Conservation (phyloP, 2,888 invertebrate genomes). For the Dioctria linearis region DNA sequence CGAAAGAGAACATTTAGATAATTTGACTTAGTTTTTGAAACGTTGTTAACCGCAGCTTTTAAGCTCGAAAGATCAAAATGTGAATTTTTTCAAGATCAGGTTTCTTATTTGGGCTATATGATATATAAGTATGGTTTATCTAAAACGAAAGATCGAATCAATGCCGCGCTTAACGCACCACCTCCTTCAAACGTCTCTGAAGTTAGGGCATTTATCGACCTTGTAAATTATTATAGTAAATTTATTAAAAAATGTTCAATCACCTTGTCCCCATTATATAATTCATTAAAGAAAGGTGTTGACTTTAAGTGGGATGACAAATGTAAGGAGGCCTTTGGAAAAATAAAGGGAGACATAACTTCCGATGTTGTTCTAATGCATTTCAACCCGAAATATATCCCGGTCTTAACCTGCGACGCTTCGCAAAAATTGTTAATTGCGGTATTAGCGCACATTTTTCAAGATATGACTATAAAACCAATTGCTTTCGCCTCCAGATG, state of each 20-base stretch:
- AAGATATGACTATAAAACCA: no score
- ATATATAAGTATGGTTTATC: slow-evolving; percentile 61
- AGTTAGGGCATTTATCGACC: slow-evolving; percentile 64
- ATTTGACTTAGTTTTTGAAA: slow-evolving; percentile 60
- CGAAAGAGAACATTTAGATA: slow-evolving; percentile 59
- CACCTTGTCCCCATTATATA: slow-evolving; percentile 30
- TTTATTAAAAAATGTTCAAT: slow-evolving; percentile 62
- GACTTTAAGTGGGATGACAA: no score
- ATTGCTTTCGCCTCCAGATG: no score
- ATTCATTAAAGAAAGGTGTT: not conserved
- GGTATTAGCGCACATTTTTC: no score
- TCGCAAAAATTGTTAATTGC: no score
- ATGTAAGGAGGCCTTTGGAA: no score
- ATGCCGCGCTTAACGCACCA: no score
- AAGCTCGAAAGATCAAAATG: slow-evolving; percentile 62
- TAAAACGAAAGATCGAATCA: slow-evolving; percentile 60
- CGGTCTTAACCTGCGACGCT: no score
- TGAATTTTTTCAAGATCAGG: slow-evolving; percentile 56
- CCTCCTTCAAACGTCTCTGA: slow-evolving; percentile 60
- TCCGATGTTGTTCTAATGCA: no score
- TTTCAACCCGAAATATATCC: no score
- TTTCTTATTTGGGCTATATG: slow-evolving; percentile 51
- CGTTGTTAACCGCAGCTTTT: slow-evolving; percentile 60
- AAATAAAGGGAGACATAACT: no score
- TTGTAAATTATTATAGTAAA: slow-evolving; percentile 66